Base-by-base conservation (phyloP, 2,797 vertebrate species). In the Brachymystax lenok region DNA sequence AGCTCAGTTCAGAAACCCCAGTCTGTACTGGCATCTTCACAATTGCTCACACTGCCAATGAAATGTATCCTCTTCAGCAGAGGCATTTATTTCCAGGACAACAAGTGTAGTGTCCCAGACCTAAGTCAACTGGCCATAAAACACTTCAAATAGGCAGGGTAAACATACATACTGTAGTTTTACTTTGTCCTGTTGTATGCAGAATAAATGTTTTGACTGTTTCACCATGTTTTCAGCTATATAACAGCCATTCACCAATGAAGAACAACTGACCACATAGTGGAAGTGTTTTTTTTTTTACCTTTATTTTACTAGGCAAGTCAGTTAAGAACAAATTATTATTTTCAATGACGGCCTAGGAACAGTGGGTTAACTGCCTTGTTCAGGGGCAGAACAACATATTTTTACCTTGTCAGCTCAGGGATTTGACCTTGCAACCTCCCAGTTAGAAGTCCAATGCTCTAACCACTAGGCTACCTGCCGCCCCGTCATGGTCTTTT, bases 1-100 rank as follows among this genome's bases (percentile, higher is more conserved):
- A 30, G 71, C 80, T 81, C 64, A 17, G 71, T 54, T 73, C 54
- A 28, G 66, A 66, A 69, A 40, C 50, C 33, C n/a, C 21, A 19
- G 28, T 56, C 68, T 51, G 77, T 69, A 17, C 17, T 19, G 61
- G 80, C 63, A 64, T 10, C 68, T 74, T 78, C 64, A 75, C 80
- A 88, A 88, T 56, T 82, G 83, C 77, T 82, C 82, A 82, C 83
- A 80, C 73, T 68, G 79, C 74, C 72, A 83, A 73, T 68, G 70
- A 69, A 30, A 83, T 82, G 46, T 19, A 27, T 86, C 61, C 75
- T 73, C 74, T 88, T 87, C 83, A 88, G 81, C 84, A 84, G 69
- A 88, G 77, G 79, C 79, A 69, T 51, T 59, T 35, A 1, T 27
- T 30, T 19, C 66, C 66, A 30, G 66, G 19, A 33, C 66, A 67